Conservation (phyloP, 1,140 invertebrate species). For the Caenorhabditis elegans region DNA sequence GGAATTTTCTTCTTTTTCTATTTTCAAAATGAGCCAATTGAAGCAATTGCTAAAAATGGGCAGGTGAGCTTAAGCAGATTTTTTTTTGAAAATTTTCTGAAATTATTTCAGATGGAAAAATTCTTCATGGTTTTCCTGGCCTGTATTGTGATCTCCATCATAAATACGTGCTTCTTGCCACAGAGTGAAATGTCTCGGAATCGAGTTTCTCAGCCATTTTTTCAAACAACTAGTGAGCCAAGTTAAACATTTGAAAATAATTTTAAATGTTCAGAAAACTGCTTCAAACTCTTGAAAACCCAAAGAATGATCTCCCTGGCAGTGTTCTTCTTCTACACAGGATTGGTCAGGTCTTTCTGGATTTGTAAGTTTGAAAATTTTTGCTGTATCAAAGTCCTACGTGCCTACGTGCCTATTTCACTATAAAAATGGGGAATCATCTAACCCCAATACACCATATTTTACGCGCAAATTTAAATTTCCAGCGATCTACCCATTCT, state of each 20-base stretch:
- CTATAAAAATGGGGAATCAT: too few relatives aligned
- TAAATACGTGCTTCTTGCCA: not conserved
- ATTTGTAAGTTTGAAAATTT: slow-evolving; percentile 11
- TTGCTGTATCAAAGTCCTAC: too few relatives aligned
- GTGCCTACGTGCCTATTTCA: too few relatives aligned
- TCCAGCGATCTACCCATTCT: not conserved
- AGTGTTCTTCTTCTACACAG: slow-evolving; percentile 21
- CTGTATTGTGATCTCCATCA: not conserved
- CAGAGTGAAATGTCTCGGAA: not conserved
- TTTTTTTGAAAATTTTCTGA: not conserved
- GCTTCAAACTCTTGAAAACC: not conserved
- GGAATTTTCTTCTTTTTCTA: slow-evolving; percentile 43
- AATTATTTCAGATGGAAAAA: not conserved
- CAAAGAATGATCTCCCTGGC: not conserved
- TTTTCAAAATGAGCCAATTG: slow-evolving; percentile 50
- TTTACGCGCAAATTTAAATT: not conserved
- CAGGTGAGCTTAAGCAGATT: not conserved
- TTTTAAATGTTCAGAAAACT: not conserved
- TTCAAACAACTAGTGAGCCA: not conserved
- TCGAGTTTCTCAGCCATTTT: not conserved
- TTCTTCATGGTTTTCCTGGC: not conserved
- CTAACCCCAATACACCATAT: too few relatives aligned
- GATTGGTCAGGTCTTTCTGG: not conserved
- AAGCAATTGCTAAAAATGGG: not conserved
- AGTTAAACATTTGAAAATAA: too few relatives aligned